Evolutionary conservation across 2,113 vertebrate genomes (phyloP), one percentile per base, ranked within the genome.

Genomic region (Tinamus guttatus): DNA sequence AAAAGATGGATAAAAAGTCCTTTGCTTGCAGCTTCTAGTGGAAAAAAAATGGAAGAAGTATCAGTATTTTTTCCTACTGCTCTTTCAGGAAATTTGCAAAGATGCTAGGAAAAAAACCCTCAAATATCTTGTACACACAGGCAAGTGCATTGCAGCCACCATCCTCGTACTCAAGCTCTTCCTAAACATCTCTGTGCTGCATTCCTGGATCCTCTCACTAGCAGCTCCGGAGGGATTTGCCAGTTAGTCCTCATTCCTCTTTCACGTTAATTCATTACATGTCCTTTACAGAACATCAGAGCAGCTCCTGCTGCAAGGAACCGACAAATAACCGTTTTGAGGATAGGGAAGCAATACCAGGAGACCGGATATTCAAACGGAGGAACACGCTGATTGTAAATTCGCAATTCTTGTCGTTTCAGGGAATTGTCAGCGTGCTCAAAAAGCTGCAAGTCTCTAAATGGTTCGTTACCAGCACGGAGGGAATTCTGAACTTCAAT

Each of bases 41-140:
- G 41, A 47, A 40, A 70, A 49, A 49, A 22, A 22, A 47, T 6
- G 7, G 54, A 87, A 34, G 17, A 82, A 18, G 38, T 17, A 81
- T 32, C 51, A 78, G 34, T 88, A 47, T 86, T 94, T 90, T 94
- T 90, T 85, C 56, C 59, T 82, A 65, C 30, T n/a, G 60, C 16
- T 36, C 28, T 30, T 77, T 63, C 45, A 74, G 38, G 49, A 82
- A 13, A 76, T 80, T 59, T 87, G 67, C 68, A 93, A 30, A 54
- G 51, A 28, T 65, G 27, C 73, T 81, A 79, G 58, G 79, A 86
- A 92, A 93, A 73, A 49, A 22, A 11, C 21, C 49, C 54, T 85
- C 59, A 34, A 3, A 8, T 17, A 25, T 43, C 79, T 65, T 78
- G 36, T 63, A 69, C 45, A 77, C 65, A 64, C 13, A 9, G 75